A percentile compares a stretch with the other conserved stretches of the same genome.
Evolutionary conservation across 2,888 invertebrate genomes (phyloP).

Genomic region (Dryobotodes eremita): DNA sequence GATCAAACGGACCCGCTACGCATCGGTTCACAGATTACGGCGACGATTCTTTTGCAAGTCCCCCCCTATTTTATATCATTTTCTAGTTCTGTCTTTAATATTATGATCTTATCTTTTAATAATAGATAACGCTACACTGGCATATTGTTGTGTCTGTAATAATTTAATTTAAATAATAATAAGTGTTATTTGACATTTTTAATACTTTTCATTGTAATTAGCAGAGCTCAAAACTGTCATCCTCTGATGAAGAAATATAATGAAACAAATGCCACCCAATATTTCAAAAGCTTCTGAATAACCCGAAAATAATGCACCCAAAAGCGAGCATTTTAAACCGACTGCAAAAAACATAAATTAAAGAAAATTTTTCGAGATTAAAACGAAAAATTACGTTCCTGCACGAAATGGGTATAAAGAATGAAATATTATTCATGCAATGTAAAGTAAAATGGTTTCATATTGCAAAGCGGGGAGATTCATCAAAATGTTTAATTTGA

Average conservation of each 20-base stretch:
- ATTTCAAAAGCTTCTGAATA: constrained; percentile 3
- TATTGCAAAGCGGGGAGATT: constrained; percentile 52
- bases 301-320: constrained; percentile 3
- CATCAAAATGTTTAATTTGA: constrained; percentile 60
- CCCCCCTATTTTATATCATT: background rate
- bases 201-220: background rate
- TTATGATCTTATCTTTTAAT: background rate
- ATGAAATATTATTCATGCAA: constrained; percentile 60
- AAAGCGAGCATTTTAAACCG: constrained; percentile 26
- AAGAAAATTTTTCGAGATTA: constrained; percentile 58
- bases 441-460: constrained; percentile 52
- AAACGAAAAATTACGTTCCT: constrained; percentile 52
- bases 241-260: background rate
- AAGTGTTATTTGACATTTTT: background rate
- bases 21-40: too few species aligned
- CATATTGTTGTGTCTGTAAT: background rate
- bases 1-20: background rate
- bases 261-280: background rate
- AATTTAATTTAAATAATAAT: background rate
- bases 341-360: constrained; percentile 24
- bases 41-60: background rate
- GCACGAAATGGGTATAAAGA: constrained; percentile 48
- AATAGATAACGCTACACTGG: background rate
- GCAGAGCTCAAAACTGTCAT: background rate
- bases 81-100: background rate